Conservation (phyloP, 2,113 vertebrate species). For the Pandion haliaetus region DNA sequence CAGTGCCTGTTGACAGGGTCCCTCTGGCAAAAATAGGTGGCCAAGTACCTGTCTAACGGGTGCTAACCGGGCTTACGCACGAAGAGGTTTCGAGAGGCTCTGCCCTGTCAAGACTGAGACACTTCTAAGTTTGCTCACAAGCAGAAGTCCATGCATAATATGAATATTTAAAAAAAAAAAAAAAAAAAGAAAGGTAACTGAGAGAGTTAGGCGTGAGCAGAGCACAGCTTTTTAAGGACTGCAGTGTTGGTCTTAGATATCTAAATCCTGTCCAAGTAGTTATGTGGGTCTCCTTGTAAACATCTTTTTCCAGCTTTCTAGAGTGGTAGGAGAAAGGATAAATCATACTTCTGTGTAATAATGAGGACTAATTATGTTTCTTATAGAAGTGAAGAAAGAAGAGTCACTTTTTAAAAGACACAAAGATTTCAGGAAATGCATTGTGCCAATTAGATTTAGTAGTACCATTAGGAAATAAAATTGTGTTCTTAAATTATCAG, state of each 20-base stretch:
- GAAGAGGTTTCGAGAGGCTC: neutral
- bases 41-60: neutral
- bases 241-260: neutral
- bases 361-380: neutral
- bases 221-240: neutral
- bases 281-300: neutral
- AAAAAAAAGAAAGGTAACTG: neutral
- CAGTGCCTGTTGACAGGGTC: neutral
- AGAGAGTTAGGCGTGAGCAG: neutral
- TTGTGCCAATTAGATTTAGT: neutral
- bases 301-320: neutral
- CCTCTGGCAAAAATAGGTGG: neutral
- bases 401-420: neutral
- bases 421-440: neutral
- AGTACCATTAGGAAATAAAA: neutral
- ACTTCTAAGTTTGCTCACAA: neutral
- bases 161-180: neutral
- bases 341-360: neutral
- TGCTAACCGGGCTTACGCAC: neutral
- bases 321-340: neutral
- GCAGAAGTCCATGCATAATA: neutral
- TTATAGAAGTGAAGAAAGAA: neutral
- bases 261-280: neutral
- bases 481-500: neutral
- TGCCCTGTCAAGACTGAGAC: neutral